phyloP scores from a whole-genome alignment of 2,888 invertebrate species.

The Pelosia muscerda region DNA sequence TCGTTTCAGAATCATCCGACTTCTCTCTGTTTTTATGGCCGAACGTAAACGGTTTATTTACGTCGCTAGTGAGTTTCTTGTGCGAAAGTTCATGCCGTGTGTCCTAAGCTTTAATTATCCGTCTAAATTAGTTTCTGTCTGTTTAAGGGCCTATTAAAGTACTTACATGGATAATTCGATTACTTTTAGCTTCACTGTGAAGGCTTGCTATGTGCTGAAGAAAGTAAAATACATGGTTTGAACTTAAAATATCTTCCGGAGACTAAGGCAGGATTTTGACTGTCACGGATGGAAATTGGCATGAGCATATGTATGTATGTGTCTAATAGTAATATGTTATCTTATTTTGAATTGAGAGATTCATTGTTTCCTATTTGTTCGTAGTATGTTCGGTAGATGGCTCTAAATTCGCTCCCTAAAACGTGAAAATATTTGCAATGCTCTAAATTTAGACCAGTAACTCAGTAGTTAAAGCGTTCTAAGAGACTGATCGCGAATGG shows the following conservation, averaged over 20 bases:
- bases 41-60: slow-evolving; percentile 49
- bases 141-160: slow-evolving; percentile 47
- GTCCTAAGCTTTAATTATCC: slow-evolving; percentile 58
- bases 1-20: background rate
- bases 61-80: slow-evolving; percentile 48
- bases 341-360: too few relatives aligned
- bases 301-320: too few relatives aligned
- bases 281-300: too few relatives aligned
- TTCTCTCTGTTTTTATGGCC: slow-evolving; percentile 30
- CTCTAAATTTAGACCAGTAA: too few relatives aligned
- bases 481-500: too few relatives aligned
- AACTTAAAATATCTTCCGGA: background rate
- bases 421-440: too few relatives aligned
- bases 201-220: slow-evolving; percentile 5
- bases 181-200: slow-evolving; percentile 37
- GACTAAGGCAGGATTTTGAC: background rate
- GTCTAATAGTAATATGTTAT: too few relatives aligned
- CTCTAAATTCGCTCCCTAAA: too few relatives aligned
- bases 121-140: slow-evolving; percentile 56
- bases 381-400: too few relatives aligned
- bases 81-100: slow-evolving; percentile 61
- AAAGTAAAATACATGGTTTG: slow-evolving; percentile 1
- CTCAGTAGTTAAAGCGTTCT: too few relatives aligned
- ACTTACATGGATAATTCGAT: slow-evolving; percentile 42
- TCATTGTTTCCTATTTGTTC: too few relatives aligned